Percentiles rank a stretch among this genome's conserved stretches.
These are phyloP conservation scores for Diglossa cyanea DNA, from an alignment of 2,797 vertebrate species.

Conservation along the genomic window DNA sequence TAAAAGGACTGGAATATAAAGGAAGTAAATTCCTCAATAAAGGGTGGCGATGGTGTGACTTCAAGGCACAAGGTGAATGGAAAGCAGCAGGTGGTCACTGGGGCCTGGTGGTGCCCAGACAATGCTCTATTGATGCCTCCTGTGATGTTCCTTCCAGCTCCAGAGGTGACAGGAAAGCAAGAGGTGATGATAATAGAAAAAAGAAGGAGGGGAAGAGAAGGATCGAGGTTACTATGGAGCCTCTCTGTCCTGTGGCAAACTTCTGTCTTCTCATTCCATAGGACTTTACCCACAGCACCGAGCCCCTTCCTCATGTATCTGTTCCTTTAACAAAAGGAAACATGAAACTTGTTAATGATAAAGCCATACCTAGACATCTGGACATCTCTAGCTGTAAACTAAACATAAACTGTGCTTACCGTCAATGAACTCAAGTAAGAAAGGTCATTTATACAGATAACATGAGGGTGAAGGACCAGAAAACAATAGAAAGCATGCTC, in stretches of 20 bases:
- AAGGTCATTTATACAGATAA: neutral
- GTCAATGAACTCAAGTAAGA: neutral
- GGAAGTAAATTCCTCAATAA: neutral
- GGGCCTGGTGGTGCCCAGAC: neutral
- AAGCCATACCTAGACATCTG: neutral
- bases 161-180: neutral
- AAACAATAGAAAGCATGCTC: neutral
- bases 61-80: neutral
- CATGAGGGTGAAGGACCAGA: neutral
- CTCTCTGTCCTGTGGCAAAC: neutral
- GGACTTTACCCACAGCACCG: neutral
- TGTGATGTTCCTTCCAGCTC: neutral
- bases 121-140: neutral
- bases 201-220: neutral
- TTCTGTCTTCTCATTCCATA: neutral
- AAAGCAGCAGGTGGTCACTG: neutral
- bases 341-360: neutral
- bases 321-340: neutral
- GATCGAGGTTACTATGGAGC: neutral
- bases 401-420: neutral
- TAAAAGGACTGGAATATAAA: neutral
- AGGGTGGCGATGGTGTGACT: rapidly evolving
- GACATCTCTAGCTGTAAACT: neutral
- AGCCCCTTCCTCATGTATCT: neutral
- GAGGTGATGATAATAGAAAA: neutral